Conservation (phyloP, 1,140 invertebrate genomes). For the Antheraea pernyi region DNA sequence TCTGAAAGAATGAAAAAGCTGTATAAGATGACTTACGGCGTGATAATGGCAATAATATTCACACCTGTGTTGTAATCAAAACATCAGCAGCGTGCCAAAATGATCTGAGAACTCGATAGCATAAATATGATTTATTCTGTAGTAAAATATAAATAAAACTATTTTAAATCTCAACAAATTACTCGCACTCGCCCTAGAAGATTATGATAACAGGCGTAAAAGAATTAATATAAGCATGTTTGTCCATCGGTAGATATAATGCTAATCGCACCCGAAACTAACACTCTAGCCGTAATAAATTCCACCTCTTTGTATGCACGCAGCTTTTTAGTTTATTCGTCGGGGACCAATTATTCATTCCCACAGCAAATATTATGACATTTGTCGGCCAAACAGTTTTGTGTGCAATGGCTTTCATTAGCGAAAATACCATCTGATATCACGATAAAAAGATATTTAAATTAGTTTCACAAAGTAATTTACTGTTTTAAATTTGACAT, state of each 20-base stretch:
- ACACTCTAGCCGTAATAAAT: conserved; percentile 54
- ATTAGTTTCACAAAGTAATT: neutral
- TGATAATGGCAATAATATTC: neutral
- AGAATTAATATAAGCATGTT: conserved; percentile 65
- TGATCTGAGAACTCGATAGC: neutral
- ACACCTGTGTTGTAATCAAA: neutral
- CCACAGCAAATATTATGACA: conserved; percentile 68
- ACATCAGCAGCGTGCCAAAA: neutral
- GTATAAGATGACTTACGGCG: neutral
- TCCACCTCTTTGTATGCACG: conserved; percentile 47
- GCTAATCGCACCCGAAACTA: conserved; percentile 55
- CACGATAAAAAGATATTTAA: conserved; percentile 1
- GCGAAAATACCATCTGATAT: conserved; percentile 31
- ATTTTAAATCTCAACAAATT: conserved; percentile 50
- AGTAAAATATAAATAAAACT: neutral
- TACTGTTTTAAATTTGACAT: too few species aligned
- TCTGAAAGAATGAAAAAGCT: neutral
- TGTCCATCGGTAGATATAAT: conserved; percentile 48
- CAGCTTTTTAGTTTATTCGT: conserved; percentile 45
- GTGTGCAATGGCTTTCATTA: conserved; percentile 24
- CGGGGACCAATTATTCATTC: conserved; percentile 59
- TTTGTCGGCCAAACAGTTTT: conserved; percentile 33
- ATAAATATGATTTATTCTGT: neutral
- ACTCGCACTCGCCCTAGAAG: conserved; percentile 56
- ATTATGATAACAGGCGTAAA: conserved; percentile 70